Percentiles rank a stretch among this genome's conserved stretches.
Conservation (phyloP, 2,888 invertebrate species). For the Strigamia transsilvanica region DNA sequence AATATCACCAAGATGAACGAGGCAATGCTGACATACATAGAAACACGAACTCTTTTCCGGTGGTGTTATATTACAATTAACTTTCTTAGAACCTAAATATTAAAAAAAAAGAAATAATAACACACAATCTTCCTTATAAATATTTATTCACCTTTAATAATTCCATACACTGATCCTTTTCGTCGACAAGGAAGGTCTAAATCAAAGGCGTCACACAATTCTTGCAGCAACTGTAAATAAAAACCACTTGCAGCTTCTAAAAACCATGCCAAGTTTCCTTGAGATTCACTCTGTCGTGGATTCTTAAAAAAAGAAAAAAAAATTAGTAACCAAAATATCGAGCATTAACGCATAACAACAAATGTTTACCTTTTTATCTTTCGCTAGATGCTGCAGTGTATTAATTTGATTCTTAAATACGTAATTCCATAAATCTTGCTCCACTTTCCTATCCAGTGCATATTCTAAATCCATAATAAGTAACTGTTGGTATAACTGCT, state of each 20-base stretch:
- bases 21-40: constrained; percentile 87
- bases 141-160: constrained; percentile 63
- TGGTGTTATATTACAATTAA: constrained; percentile 55
- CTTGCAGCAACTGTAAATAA: constrained; percentile 79
- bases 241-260: constrained; percentile 86
- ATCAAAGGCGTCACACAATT: constrained; percentile 82
- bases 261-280: constrained; percentile 80
- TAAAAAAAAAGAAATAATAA: neutral
- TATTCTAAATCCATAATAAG: constrained; percentile 83
- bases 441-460: constrained; percentile 86
- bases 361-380: constrained; percentile 76
- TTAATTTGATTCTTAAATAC: constrained; percentile 89
- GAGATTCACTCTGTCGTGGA: constrained; percentile 76
- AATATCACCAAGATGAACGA: constrained; percentile 87
- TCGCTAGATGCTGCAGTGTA: constrained; percentile 76
- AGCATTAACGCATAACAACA: neutral
- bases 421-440: constrained; percentile 87
- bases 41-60: constrained; percentile 77
- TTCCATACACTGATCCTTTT: constrained; percentile 67
- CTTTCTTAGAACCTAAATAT: constrained; percentile 50
- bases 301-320: constrained; percentile 68
- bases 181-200: constrained; percentile 79
- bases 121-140: neutral
- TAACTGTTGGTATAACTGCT: constrained; percentile 77
- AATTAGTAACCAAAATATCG: neutral